A percentile compares a stretch with the other conserved stretches of the same genome.
phyloP scores from a whole-genome alignment of 2,888 invertebrate genomes.

The Hemistola chrysoprasaria region DNA sequence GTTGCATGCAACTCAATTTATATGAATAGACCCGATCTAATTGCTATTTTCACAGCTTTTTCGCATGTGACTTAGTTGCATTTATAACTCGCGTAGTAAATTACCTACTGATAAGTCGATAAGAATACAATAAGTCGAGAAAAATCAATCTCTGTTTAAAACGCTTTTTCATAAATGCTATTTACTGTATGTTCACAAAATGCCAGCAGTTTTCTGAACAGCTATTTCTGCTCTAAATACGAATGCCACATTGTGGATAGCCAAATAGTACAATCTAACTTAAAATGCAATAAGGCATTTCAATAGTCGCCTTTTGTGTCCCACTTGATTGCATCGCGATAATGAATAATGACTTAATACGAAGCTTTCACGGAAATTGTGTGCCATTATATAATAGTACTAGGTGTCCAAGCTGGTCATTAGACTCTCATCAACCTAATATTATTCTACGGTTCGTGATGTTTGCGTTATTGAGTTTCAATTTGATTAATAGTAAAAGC shows the following conservation, averaged over 20 bases:
- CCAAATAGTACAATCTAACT: conserved; percentile 26
- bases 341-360: conserved; percentile 67
- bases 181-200: too few relatives aligned
- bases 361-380: conserved; percentile 67
- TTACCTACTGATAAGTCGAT: too few relatives aligned
- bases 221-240: conserved; percentile 7
- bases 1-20: too few relatives aligned
- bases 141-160: too few relatives aligned
- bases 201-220: neutral
- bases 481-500: conserved; percentile 3
- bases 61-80: too few relatives aligned
- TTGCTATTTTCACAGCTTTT: too few relatives aligned
- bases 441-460: conserved; percentile 42
- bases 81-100: too few relatives aligned
- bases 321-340: conserved; percentile 29
- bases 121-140: too few relatives aligned
- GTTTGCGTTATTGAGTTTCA: conserved; percentile 7
- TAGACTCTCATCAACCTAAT: conserved; percentile 56
- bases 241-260: conserved; percentile 11
- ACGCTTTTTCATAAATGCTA: too few relatives aligned
- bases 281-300: conserved; percentile 28
- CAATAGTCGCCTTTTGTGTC: conserved; percentile 28
- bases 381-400: conserved; percentile 52
- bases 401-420: conserved; percentile 55
- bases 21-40: too few relatives aligned